These are phyloP conservation scores for Pluvialis apricaria DNA, from an alignment of 2,113 vertebrate species.

Conservation along the genomic window DNA sequence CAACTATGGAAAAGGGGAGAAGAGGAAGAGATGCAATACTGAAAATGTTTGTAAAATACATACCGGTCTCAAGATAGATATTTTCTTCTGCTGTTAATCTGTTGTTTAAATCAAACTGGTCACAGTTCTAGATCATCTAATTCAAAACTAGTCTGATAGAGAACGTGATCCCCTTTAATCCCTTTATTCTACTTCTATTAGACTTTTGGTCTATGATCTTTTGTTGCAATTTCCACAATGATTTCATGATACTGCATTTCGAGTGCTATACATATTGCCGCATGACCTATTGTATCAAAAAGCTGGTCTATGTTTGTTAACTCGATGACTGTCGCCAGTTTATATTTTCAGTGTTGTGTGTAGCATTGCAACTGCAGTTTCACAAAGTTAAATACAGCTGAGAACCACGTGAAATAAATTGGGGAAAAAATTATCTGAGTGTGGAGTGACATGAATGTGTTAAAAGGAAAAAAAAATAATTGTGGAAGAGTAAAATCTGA, in stretches of 20 bases:
- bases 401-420: neutral
- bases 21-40: neutral
- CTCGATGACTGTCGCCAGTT: neutral
- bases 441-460: neutral
- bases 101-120: neutral
- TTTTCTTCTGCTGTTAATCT: neutral
- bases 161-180: neutral
- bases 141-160: neutral
- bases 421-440: neutral
- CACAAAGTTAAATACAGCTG: neutral
- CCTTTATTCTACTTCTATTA: neutral
- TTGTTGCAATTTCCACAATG: neutral
- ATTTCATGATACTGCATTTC: neutral
- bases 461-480: too few relatives aligned
- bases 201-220: neutral
- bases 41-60: neutral
- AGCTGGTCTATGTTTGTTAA: neutral
- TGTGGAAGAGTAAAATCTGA: neutral
- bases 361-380: neutral
- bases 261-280: neutral
- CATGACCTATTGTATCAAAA: neutral
- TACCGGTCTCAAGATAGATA: neutral
- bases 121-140: neutral
- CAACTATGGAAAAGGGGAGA: accelerated
- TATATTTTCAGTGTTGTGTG: accelerated